Conservation (phyloP, 1,140 invertebrate species). For the Formica exsecta region DNA sequence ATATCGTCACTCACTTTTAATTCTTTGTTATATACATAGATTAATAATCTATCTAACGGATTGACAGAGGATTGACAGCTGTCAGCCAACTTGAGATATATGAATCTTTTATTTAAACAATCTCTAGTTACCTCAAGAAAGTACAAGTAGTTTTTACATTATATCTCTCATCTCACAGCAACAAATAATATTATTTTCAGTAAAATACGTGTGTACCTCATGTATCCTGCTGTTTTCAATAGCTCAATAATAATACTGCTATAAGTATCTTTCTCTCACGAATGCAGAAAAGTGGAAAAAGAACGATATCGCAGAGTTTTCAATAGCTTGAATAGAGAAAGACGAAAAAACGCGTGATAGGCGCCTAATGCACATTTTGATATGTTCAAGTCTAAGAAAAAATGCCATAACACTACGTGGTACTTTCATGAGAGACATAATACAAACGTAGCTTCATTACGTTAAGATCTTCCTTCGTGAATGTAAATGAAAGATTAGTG, state of each 20-base stretch:
- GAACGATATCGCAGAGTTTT: not conserved
- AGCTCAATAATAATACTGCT: constrained; percentile 69
- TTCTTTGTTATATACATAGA: not conserved
- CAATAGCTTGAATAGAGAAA: constrained; percentile 7
- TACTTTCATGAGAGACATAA: constrained; percentile 9
- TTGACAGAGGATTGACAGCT: not conserved
- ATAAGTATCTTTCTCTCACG: constrained; percentile 37
- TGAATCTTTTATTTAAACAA: constrained; percentile 81
- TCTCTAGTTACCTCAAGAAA: constrained; percentile 75
- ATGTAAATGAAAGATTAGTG: not conserved
- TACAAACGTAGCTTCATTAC: not conserved
- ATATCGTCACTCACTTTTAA: not conserved
- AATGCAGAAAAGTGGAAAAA: constrained; percentile 45
- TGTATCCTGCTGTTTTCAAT: constrained; percentile 50
- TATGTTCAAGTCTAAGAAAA: not conserved
- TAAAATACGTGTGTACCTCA: constrained; percentile 72
- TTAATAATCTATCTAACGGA: not conserved
- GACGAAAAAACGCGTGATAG: not conserved
- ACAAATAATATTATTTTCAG: constrained; percentile 71
- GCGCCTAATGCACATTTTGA: constrained; percentile 3
- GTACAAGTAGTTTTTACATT: constrained; percentile 75
- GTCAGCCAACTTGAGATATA: constrained; percentile 66
- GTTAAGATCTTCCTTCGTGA: constrained; percentile 15
- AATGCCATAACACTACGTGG: not conserved
- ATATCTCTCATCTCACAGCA: constrained; percentile 73